A percentile compares a stretch with the other conserved stretches of the same genome.
Conservation (phyloP, 2,888 invertebrate genomes). For the Kryphioiulus occultus region DNA sequence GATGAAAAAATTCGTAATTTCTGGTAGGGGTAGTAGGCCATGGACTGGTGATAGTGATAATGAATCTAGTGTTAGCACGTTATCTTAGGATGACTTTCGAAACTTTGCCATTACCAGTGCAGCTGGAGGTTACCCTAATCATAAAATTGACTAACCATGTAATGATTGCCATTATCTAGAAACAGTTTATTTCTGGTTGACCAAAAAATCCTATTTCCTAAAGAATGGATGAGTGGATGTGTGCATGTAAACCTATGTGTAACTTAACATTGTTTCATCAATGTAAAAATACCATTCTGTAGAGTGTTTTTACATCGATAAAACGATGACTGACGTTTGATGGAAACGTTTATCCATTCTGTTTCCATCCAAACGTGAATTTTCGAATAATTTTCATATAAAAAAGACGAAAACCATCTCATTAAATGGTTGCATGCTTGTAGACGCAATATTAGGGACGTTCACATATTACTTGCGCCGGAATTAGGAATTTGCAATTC, state of each 20-base stretch:
- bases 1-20: not conserved
- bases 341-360: not conserved
- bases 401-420: not conserved
- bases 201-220: not conserved
- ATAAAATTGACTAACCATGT: not conserved
- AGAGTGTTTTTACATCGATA: not conserved
- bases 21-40: not conserved
- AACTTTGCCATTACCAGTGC: not conserved
- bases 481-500: not conserved
- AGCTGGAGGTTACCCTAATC: not conserved
- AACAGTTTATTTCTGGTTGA: not conserved
- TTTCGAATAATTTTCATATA: not conserved
- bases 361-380: not conserved
- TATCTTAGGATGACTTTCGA: not conserved
- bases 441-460: constrained; percentile 26
- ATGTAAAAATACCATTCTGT: not conserved
- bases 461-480: not conserved
- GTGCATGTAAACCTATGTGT: not conserved
- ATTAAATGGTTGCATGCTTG: not conserved
- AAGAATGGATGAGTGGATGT: not conserved
- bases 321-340: not conserved
- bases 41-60: not conserved
- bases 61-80: not conserved
- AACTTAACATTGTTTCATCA: not conserved
- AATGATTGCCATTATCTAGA: no score